phyloP scores from a whole-genome alignment of 2,888 invertebrate genomes.

The Megastigmus dorsalis region DNA sequence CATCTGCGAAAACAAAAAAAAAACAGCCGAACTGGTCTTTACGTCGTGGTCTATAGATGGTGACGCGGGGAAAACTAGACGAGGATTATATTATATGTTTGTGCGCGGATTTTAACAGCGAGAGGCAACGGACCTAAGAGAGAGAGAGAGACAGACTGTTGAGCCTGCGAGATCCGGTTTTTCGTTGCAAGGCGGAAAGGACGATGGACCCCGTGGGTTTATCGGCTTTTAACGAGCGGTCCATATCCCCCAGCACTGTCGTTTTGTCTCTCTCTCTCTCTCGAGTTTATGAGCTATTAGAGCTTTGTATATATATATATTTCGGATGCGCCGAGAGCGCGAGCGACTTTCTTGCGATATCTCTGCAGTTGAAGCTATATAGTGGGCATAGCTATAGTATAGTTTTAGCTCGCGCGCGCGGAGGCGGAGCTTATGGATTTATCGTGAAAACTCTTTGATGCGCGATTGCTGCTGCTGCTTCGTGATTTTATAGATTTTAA shows the following conservation, averaged over 20 bases:
- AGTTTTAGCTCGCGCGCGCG: neutral
- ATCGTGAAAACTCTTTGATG: neutral
- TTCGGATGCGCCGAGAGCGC: too few relatives aligned
- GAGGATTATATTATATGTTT: too few relatives aligned
- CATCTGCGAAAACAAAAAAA: too few relatives aligned
- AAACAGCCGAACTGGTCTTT: too few relatives aligned
- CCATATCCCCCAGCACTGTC: neutral
- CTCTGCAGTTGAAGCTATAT: neutral
- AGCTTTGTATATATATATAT: neutral
- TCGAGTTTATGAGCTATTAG: slow-evolving; percentile 25
- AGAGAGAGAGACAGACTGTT: too few relatives aligned
- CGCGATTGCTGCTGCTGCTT: neutral
- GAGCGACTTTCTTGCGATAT: neutral
- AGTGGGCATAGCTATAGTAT: neutral
- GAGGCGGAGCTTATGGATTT: neutral
- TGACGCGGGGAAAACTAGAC: too few relatives aligned
- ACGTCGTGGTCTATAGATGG: too few relatives aligned
- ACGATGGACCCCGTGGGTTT: neutral
- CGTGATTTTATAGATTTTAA: slow-evolving; percentile 7
- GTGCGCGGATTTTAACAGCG: too few relatives aligned
- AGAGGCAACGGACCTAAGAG: too few relatives aligned
- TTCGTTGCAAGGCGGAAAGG: slow-evolving; percentile 21
- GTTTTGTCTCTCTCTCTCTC: slow-evolving; percentile 18
- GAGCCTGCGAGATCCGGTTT: slow-evolving; percentile 25
- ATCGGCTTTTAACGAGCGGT: slow-evolving; percentile 32